Base-by-base conservation (phyloP, 2,113 vertebrate species). In the Verasper variegatus region DNA sequence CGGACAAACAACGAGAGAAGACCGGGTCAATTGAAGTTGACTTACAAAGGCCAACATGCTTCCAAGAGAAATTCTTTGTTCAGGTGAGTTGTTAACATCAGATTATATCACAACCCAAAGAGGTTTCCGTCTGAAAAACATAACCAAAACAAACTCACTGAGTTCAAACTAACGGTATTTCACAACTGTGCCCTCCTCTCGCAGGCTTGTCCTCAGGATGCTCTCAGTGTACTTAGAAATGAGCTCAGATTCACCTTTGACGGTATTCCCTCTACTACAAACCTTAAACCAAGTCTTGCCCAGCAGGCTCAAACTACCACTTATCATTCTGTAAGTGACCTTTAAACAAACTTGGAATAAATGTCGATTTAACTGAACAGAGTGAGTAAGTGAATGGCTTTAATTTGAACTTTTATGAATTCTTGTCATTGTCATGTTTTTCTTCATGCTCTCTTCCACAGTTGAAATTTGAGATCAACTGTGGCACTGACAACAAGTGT, bases 401-500 rank as follows among this genome's bases (percentile, higher is more conserved):
- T 7, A 31, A 31, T 31, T 31, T 31, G 5, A 31, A 31, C 1
- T 31, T 31, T 31, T 31, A 31, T 31, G 31, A 31, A 31, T 31
- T 31, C 31, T 31, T 31, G 31, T 31, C 31, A 31, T 31, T 31
- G 31, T 31, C 5, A 1, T 6, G 0, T 1, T 71, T 52, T 20
- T 42, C n/a, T 2, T 20, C 0, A 26, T 47, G 5, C 31, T 70
- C 37, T 71, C 14, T 40, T 76, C 64, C 56, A 73, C 91, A 97
- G 96, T 80, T 96, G 23, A 84, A 86, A 3, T 96, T 97, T 88
- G 93, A 96, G 90, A 96, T 95, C 84, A 92, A 96, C 73, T 97
- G 96, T 68, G 96, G 96, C 3, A 2, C 1, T 0, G 95, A 97
- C 66, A 84, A 86, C 0, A 21, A 86, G 8, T 97, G 96, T 76